phyloP scores from a whole-genome alignment of 2,797 vertebrate species.

The Hydrophis major region DNA sequence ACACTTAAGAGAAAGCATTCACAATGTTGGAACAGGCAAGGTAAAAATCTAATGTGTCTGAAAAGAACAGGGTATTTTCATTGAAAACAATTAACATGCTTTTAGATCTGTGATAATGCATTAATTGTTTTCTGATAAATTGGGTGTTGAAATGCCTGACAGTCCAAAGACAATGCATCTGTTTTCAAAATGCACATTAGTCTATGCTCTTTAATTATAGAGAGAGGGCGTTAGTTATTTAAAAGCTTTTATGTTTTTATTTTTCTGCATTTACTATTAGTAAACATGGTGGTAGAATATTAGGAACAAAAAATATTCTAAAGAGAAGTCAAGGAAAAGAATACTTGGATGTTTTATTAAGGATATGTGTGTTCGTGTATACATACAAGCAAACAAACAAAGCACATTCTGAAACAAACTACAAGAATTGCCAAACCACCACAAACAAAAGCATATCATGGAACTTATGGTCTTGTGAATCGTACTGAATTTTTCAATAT shows the following conservation, averaged over 20 bases:
- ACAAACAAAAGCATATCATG: background rate
- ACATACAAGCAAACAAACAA: background rate
- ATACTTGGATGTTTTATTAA: background rate
- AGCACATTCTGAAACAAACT: background rate
- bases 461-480: background rate
- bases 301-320: background rate
- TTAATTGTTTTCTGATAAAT: background rate
- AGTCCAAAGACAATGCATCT: background rate
- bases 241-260: background rate
- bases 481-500: background rate
- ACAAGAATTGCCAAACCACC: background rate
- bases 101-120: background rate
- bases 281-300: background rate
- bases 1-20: slow-evolving; percentile 4
- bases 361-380: background rate
- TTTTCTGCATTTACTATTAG: background rate
- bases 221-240: background rate
- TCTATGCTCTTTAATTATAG: background rate
- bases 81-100: background rate
- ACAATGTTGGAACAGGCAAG: background rate
- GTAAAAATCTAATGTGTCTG: background rate
- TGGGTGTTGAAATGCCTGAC: background rate
- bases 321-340: background rate
- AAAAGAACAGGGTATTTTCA: background rate
- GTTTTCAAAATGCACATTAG: background rate